Percentiles rank a stretch among this genome's conserved stretches.
Conservation (phyloP, 1,140 invertebrate genomes). For the Drosophila pruinosa region DNA sequence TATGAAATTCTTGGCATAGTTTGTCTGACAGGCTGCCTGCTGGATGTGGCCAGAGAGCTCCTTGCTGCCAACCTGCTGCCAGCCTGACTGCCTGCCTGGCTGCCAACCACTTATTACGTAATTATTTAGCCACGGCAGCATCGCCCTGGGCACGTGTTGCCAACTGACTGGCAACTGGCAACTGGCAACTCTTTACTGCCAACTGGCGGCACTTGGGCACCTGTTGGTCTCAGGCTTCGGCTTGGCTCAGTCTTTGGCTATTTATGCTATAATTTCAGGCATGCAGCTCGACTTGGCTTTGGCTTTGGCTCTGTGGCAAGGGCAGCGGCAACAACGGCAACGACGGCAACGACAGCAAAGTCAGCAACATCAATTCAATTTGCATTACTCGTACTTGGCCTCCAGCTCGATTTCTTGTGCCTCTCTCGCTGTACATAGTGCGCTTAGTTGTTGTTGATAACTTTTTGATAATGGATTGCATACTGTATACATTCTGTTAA, state of each 20-base stretch:
- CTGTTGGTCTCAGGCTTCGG: conserved; percentile 41
- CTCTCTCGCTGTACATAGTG: background rate
- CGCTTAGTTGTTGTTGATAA: conserved; percentile 7
- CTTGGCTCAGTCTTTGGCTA: conserved; percentile 52
- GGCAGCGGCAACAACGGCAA: conserved; percentile 1
- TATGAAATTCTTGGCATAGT: conserved; percentile 76
- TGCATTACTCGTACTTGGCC: conserved; percentile 51
- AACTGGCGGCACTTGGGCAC: conserved; percentile 58
- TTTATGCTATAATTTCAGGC: conserved; percentile 77
- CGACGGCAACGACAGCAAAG: background rate
- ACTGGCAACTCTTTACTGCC: conserved; percentile 41
- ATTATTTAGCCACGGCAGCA: conserved; percentile 74
- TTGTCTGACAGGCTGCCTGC: conserved; percentile 53
- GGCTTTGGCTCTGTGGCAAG: conserved; percentile 16
- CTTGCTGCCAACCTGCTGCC: conserved; percentile 19
- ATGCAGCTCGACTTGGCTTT: conserved; percentile 40
- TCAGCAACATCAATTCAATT: conserved; percentile 73
- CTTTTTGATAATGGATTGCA: conserved; percentile 29
- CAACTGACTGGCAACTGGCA: conserved; percentile 57
- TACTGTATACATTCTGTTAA: conserved; percentile 9
- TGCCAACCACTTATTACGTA: conserved; percentile 81
- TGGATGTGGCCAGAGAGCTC: conserved; percentile 10
- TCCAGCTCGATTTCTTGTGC: conserved; percentile 5
- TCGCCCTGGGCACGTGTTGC: conserved; percentile 76
- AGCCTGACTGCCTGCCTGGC: conserved; percentile 38